Conservation (phyloP, 2,113 vertebrate genomes). For the Corydoras maculifer region DNA sequence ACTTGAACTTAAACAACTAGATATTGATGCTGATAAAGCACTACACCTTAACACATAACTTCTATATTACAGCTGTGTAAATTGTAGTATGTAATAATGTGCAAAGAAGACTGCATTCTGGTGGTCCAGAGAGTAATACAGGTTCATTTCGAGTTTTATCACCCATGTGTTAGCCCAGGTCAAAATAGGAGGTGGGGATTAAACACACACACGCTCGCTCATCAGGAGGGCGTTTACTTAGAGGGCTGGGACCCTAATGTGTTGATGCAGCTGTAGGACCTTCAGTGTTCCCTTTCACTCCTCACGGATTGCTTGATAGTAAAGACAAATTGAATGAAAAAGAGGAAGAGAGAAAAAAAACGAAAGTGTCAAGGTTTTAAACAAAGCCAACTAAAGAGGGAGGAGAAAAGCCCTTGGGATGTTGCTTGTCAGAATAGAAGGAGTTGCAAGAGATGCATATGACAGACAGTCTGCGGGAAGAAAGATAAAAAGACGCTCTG, state of each 20-base stretch:
- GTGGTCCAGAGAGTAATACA: too few species aligned
- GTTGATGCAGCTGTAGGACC: conserved; percentile 57
- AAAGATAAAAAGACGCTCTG: conserved; percentile 5
- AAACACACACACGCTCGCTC: conserved; percentile 17
- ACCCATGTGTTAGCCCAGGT: background rate
- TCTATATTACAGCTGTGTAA: too few species aligned
- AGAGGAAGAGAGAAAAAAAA: conserved; percentile 23
- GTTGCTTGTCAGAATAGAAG: background rate
- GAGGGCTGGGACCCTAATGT: conserved; percentile 36
- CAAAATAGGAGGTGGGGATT: conserved; percentile 13
- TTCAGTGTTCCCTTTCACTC: conserved; percentile 51
- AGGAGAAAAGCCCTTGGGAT: conserved; percentile 6
- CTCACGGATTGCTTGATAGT: conserved; percentile 51
- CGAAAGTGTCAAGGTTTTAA: background rate
- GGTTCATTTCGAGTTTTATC: background rate
- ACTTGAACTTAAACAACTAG: too few species aligned
- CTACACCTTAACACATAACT: too few species aligned
- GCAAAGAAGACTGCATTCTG: too few species aligned
- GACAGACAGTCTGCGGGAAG: background rate
- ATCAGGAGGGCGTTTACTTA: conserved; percentile 52
- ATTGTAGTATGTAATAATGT: too few species aligned
- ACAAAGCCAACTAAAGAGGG: conserved; percentile 5
- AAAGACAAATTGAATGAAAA: conserved; percentile 12
- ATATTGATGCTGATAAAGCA: too few species aligned
- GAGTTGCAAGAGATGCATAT: background rate